Conservation (phyloP, 2,888 invertebrate genomes). For the Oscheius onirici region DNA sequence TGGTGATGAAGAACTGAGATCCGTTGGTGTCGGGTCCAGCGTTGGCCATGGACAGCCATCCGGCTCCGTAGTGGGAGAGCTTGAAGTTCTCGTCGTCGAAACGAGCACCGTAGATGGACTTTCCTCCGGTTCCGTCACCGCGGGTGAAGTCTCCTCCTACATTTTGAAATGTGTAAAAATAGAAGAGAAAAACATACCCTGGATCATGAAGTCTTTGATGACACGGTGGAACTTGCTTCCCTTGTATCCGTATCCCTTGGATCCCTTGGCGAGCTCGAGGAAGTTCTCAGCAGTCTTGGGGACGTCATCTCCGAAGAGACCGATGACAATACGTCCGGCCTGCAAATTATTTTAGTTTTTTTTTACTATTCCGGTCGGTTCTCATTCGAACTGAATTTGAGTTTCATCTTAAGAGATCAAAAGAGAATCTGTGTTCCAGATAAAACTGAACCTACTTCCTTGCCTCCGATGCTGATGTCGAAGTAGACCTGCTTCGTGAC, state of each 20-base stretch:
- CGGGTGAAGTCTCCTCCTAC: slow-evolving; percentile 72
- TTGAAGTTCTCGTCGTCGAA: slow-evolving; percentile 59
- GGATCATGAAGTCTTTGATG: slow-evolving; percentile 88
- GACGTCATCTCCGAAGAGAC: slow-evolving; percentile 85
- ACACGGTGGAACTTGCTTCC: slow-evolving; percentile 86
- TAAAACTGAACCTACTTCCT: slow-evolving; percentile 33
- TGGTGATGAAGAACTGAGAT: slow-evolving; percentile 91
- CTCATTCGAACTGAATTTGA: no score
- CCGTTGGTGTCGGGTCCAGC: slow-evolving; percentile 81
- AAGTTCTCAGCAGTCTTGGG: slow-evolving; percentile 89
- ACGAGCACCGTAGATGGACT: slow-evolving; percentile 69
- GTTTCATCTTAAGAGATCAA: neutral
- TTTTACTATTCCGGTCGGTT: neutral
- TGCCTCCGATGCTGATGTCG: slow-evolving; percentile 50
- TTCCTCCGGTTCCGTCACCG: slow-evolving; percentile 72
- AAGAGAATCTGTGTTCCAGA: neutral
- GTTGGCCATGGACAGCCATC: slow-evolving; percentile 92
- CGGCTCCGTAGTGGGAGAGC: slow-evolving; percentile 73
- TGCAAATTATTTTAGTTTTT: neutral
- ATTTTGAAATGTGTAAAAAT: neutral
- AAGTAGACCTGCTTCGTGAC: slow-evolving; percentile 54
- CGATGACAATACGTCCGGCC: slow-evolving; percentile 82
- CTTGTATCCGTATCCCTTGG: slow-evolving; percentile 77
- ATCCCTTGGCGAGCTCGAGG: slow-evolving; percentile 80
- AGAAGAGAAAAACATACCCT: slow-evolving; percentile 77